Evolutionary conservation across 1,140 invertebrate genomes (phyloP), one percentile per base, ranked within the genome.

Genomic region (Patella vulgata): DNA sequence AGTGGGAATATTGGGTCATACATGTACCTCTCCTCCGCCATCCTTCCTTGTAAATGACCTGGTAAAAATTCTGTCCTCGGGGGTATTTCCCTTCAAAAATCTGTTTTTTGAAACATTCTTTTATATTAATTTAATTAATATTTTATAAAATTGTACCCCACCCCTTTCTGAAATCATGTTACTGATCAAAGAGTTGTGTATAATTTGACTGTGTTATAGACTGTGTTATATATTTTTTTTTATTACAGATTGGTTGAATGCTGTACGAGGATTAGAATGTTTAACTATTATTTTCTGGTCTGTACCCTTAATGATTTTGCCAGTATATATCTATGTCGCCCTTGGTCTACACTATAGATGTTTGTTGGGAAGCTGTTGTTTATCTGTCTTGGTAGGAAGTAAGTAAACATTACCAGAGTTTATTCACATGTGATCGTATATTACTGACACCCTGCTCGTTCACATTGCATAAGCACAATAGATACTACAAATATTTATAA

Each of bases 271-370:
- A 5, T 39, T 80, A 63, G 74, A 77, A 60, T 64, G 66, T 30
- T 30, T 75, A 54, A 69, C 70, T 27, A 47, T 80, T 14, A 72
- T 78, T 25, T 71, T 75, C 44, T 57, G 77, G 46, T 59, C 70
- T 28, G 31, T 78, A 1, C 78, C 78, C 8, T 60, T 80, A 23
- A 66, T 80, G 9, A 63, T 73, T 11, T 19, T 80, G 12, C 78
- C 78, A 11, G 71, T 80, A 12, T 80, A 80, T 62, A 77, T 80
- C 68, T 80, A 80, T 50, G 68, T 75, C 14, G 74, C 76, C 23
- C 64, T 75, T 23, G 78, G 78, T 17, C 63, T 80, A 31, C 73
- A 78, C 46, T 80, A 80, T 73, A 66, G 62, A 31, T 74, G 71
- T 33, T 60, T 74, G 54, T 64, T 80, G 71, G 68, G 47, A 48